Evolutionary conservation across 2,113 vertebrate species (phyloP), one percentile per base, ranked within the genome.

Genomic region (Emydocephalus ijimae): DNA sequence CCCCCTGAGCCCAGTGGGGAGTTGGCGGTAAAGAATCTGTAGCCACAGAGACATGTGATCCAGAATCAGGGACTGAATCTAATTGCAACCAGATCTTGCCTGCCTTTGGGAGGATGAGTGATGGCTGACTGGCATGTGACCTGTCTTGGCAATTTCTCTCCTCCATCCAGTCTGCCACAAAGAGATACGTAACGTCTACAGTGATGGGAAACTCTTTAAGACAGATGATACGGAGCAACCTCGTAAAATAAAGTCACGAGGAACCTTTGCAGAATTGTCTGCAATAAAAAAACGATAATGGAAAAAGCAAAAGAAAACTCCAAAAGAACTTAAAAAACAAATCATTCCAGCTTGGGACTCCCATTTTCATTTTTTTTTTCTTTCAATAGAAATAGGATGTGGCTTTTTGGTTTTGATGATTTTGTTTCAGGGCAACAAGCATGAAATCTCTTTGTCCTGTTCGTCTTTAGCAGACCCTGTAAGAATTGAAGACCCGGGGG

Each of bases 51-150:
- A 98, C 96, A 93, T 90, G 93, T 96, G 97, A 96, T 97, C 95
- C 97, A 98, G 97, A 98, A 98, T 92, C 96, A 97, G 96, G 95
- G 93, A 92, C 92, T 98, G 96, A 97, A 96, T 87, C 90, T 98
- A 98, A 99, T 98, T 98, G 96, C 97, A 98, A 98, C 96, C 98
- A 99, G 98, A 98, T 97, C 95, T 96, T 97, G 93, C 95, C 97
- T 89, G 3, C 96, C 96, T 96, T 94, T 96, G 97, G 94, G 55
- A 57, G 92, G 92, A 97, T 98, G 98, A 98, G 92, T 97, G 98
- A 98, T 98, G 96, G 96, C 54, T 96, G 95, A 96, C 95, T 98
- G 97, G 97, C 97, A 96, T 96, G 97, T 98, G 98, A 98, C 97
- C 98, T 97, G 95, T 96, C 95, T 97, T 98, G 97, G 97, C 96